These are phyloP conservation scores for Dryococelus australis DNA, from an alignment of 2,888 invertebrate genomes.

Conservation along the genomic window DNA sequence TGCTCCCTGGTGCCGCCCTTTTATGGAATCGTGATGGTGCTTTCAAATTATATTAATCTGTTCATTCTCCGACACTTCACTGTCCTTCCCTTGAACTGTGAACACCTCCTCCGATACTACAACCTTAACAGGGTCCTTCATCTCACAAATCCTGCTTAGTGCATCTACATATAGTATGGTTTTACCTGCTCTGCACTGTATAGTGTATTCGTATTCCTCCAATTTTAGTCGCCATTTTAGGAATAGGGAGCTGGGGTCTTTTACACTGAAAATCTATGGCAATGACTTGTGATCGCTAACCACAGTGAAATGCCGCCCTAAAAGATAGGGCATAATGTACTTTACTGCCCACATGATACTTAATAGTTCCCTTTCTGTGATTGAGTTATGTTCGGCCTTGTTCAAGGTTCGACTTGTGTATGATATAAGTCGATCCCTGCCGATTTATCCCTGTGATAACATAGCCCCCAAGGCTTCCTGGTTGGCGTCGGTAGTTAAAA, in stretches of 20 bases:
- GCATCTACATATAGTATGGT: constrained; percentile 53
- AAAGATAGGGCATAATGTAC: constrained; percentile 49
- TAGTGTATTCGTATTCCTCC: constrained; percentile 53
- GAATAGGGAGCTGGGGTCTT: constrained; percentile 50
- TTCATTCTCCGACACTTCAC: neutral
- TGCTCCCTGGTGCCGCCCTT: constrained; percentile 1
- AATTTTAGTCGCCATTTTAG: neutral
- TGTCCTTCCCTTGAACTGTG: neutral
- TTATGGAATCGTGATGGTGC: neutral
- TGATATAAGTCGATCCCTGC: constrained; percentile 52
- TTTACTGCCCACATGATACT: constrained; percentile 54
- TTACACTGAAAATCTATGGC: constrained; percentile 53
- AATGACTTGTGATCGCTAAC: constrained; percentile 55
- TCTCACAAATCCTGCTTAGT: neutral
- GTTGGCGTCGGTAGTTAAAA: constrained; percentile 54
- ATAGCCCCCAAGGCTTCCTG: constrained; percentile 51
- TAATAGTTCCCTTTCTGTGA: constrained; percentile 55
- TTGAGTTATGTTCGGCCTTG: constrained; percentile 54
- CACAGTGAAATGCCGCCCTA: constrained; percentile 54
- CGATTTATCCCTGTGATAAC: constrained; percentile 51
- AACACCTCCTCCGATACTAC: too few relatives aligned
- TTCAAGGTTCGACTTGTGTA: constrained; percentile 53
- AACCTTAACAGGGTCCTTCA: too few relatives aligned
- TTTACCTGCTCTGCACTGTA: constrained; percentile 52
- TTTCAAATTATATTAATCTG: neutral